Evolutionary conservation across 2,888 invertebrate species (phyloP), one percentile per base, ranked within the genome.

Genomic region (Drepanosiphum platanoidis): DNA sequence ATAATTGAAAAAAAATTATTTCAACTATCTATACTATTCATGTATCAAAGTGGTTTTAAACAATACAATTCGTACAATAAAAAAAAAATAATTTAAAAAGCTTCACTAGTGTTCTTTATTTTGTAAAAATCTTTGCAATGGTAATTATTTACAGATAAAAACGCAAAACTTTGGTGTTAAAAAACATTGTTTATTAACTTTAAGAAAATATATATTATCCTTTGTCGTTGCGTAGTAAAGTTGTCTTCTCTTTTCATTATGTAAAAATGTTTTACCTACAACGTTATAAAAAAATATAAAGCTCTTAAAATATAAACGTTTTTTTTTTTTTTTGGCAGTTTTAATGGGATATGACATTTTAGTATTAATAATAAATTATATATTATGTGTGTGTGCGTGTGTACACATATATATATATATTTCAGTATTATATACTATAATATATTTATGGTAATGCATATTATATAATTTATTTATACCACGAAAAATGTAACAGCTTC

Each of bases 251-350:
- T 52, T 80, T 80, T 80, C 80, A 80, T 80, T 80, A 80, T 80
- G 70, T 80, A 80, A 70, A 79, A 80, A 70, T 36, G 70, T 80
- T 58, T 70, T 70, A 80, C 70, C 52, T 52, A 80, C 36, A 32
- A 58, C 18, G 36, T 27, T n/a, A 46, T 68, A 34, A 70, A 80
- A 70, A 80, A 32, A 80, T 68, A 46, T 34, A 80, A 80, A 80
- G 80, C 80, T 80, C 66, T 80, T 80, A 80, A 80, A 80, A 80
- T 80, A 70, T 70, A 80, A 80, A 52, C 68, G 34, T 27, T 80
- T 77, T 36, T 58, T 52, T 46, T 52, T 52, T 13, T 64, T 30
- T 64, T 64, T 30, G 64, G 64, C 27, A 70, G 32, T 70, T 58
- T 70, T 70, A 80, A 80, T 52, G 70, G 46, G 68, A 52, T 68